Evolutionary conservation across 2,797 vertebrate species (phyloP).

Genomic region (Perodicticus potto): DNA sequence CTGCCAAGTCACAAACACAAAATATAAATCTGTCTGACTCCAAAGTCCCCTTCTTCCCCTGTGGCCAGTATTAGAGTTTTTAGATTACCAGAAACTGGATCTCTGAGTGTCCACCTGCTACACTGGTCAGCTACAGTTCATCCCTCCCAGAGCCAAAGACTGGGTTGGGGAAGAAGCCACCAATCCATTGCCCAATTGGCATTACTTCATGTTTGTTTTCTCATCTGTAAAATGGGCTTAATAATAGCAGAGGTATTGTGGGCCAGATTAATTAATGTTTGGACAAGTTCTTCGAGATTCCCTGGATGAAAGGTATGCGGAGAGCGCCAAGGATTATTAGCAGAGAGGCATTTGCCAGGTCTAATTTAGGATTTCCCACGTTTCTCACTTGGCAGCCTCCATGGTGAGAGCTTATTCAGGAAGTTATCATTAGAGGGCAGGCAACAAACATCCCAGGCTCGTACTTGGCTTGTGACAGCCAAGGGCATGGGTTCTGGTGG

Average conservation of each 20-base stretch:
- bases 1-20: neutral
- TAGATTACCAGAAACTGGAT: neutral
- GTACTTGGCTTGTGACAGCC: too few relatives aligned
- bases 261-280: constrained; percentile 70
- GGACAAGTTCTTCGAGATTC: constrained; percentile 71
- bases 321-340: constrained; percentile 62
- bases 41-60: neutral
- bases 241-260: constrained; percentile 63
- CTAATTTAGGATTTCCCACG: constrained; percentile 27
- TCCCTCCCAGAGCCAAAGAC: neutral
- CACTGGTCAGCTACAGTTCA: too few relatives aligned
- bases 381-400: constrained; percentile 16
- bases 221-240: constrained; percentile 77
- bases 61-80: too few relatives aligned
- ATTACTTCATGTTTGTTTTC: constrained; percentile 52
- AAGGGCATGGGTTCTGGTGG: accelerated
- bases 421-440: neutral
- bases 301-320: constrained; percentile 68
- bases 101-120: neutral
- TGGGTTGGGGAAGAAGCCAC: too few relatives aligned
- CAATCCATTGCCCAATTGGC: neutral
- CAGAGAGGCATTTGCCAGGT: neutral
- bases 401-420: constrained; percentile 1
- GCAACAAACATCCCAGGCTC: accelerated
- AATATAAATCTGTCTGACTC: neutral